phyloP scores from a whole-genome alignment of 2,888 invertebrate genomes.

The Clanis bilineata region DNA sequence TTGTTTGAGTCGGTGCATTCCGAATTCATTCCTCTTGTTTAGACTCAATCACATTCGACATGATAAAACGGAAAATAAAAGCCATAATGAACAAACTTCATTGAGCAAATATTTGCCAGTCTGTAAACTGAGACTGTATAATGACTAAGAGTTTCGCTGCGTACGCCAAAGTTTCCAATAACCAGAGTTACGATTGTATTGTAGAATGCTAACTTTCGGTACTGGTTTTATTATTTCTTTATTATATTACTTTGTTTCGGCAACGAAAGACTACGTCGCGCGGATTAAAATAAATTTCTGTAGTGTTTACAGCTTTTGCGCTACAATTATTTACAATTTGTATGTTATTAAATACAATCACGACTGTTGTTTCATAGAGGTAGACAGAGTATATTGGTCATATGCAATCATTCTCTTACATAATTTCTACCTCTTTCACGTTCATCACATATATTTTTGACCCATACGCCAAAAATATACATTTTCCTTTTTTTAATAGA shows the following conservation, averaged over 20 bases:
- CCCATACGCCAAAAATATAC: too few species aligned
- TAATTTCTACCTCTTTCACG: too few species aligned
- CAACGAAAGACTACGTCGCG: background rate
- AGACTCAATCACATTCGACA: constrained; percentile 68
- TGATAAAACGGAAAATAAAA: constrained; percentile 71
- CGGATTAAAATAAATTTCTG: background rate
- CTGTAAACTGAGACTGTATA: constrained; percentile 37
- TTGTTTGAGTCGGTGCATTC: constrained; percentile 46
- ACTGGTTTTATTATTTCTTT: constrained; percentile 36
- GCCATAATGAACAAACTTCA: constrained; percentile 69
- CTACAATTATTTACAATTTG: background rate
- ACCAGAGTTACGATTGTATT: constrained; percentile 27
- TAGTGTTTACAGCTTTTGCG: background rate
- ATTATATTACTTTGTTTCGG: constrained; percentile 14
- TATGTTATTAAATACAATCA: too few species aligned
- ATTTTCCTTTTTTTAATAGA: too few species aligned
- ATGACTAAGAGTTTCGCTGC: constrained; percentile 12
- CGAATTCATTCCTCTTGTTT: constrained; percentile 66
- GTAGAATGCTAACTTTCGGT: constrained; percentile 48
- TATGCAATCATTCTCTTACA: too few species aligned
- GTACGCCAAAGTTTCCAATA: constrained; percentile 12
- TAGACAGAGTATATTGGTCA: too few species aligned
- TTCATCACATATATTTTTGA: too few species aligned
- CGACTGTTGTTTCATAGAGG: too few species aligned
- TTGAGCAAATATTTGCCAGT: constrained; percentile 69